Conservation (phyloP, 2,113 vertebrate genomes). For the Centropristis striata region DNA sequence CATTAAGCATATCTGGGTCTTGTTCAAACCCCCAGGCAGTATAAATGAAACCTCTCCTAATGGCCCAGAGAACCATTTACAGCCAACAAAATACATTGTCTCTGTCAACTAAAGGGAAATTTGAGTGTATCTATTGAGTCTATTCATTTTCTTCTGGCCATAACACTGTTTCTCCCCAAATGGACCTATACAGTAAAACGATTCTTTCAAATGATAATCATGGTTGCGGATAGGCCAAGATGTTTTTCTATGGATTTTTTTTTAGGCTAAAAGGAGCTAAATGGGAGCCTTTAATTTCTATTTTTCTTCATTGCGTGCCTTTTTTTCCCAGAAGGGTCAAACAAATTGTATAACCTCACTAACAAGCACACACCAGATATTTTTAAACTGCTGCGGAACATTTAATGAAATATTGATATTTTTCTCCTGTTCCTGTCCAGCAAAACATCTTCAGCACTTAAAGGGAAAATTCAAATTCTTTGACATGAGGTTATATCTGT, state of each 20-base stretch:
- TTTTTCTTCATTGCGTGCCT: background rate
- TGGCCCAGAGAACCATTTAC: slow-evolving; percentile 71
- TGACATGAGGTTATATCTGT: background rate
- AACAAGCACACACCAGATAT: slow-evolving; percentile 34
- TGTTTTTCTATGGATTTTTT: slow-evolving; percentile 37
- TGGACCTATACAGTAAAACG: slow-evolving; percentile 45
- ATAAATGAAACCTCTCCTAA: slow-evolving; percentile 77
- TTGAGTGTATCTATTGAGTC: slow-evolving; percentile 56
- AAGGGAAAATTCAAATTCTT: slow-evolving; percentile 1
- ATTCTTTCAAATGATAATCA: slow-evolving; percentile 45
- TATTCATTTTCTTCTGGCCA: slow-evolving; percentile 65
- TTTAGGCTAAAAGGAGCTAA: slow-evolving; percentile 26
- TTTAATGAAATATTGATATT: slow-evolving; percentile 42
- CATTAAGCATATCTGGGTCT: slow-evolving; percentile 74
- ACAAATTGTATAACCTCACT: slow-evolving; percentile 15
- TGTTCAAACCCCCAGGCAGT: slow-evolving; percentile 69
- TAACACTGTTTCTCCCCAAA: slow-evolving; percentile 57
- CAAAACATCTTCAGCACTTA: background rate
- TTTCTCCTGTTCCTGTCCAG: background rate
- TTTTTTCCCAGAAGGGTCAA: slow-evolving; percentile 20
- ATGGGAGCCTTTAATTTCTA: background rate
- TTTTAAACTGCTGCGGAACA: background rate
- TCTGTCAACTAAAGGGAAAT: slow-evolving; percentile 59
- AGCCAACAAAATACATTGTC: slow-evolving; percentile 69
- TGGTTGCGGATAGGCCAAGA: slow-evolving; percentile 27